Evolutionary conservation across 2,888 invertebrate genomes (phyloP).

Genomic region (Protodeltote pygarga): DNA sequence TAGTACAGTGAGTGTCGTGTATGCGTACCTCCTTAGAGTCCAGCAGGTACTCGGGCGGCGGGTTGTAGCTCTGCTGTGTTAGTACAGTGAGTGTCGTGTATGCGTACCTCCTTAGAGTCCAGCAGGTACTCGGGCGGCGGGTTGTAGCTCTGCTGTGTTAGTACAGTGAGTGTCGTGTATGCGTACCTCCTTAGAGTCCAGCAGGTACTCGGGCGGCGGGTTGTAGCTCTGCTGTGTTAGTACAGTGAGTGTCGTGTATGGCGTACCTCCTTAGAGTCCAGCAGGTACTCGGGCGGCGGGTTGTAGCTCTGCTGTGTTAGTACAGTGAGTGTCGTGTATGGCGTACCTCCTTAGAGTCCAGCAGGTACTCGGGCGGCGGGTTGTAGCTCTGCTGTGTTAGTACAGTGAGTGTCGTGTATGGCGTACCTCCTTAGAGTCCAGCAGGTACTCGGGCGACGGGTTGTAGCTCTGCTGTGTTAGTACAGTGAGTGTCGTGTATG

Average conservation of each 20-base stretch:
- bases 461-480: conserved; percentile 98
- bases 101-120: conserved; percentile 92
- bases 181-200: conserved; percentile 91
- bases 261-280: conserved; percentile 93
- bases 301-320: conserved; percentile 98
- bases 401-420: no score
- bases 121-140: conserved; percentile 99
- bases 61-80: background rate
- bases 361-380: conserved; percentile 77
- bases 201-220: conserved; percentile 77
- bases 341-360: conserved; percentile 91
- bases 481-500: conserved; percentile 93
- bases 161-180: conserved; percentile 93
- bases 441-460: conserved; percentile 98
- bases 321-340: conserved; percentile 93
- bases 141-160: conserved; percentile 98
- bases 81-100: no score
- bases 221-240: no score
- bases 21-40: conserved; percentile 90
- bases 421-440: conserved; percentile 93
- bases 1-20: conserved; percentile 94
- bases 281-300: conserved; percentile 98
- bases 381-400: no score
- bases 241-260: no score
- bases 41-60: conserved; percentile 85